phyloP scores from a whole-genome alignment of 2,113 vertebrate genomes.

The Phaetusa simplex region DNA sequence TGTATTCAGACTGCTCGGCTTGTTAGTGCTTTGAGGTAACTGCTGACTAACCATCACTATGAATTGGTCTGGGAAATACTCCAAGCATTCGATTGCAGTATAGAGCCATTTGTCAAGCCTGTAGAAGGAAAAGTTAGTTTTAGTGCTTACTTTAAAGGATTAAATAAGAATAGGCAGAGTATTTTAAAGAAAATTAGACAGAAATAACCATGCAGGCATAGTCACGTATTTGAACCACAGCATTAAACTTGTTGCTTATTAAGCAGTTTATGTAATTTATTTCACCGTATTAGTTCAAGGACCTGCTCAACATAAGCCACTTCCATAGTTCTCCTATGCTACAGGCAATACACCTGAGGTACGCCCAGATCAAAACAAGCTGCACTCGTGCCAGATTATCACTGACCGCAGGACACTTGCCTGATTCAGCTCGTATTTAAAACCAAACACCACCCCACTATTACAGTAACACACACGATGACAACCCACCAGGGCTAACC shows the following conservation, averaged over 20 bases:
- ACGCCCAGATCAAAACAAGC: not conserved
- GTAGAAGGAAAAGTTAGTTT: constrained; percentile 6
- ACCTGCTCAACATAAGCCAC: not conserved
- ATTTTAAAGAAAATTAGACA: not conserved
- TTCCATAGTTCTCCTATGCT: not conserved
- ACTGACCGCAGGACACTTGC: not conserved
- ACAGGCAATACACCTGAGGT: not conserved
- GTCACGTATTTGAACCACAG: not conserved
- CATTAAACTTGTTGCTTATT: not conserved
- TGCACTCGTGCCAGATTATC: not conserved
- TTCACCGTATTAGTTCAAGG: not conserved
- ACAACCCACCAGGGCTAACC: not conserved
- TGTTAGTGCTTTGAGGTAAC: constrained; percentile 63
- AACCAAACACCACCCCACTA: not conserved
- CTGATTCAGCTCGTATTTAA: not conserved
- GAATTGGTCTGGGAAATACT: constrained; percentile 86
- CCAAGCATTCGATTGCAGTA: constrained; percentile 83
- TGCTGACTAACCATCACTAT: constrained; percentile 80
- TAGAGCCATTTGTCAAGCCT: constrained; percentile 83
- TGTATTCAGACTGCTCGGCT: constrained; percentile 12
- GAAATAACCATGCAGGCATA: not conserved
- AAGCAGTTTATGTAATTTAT: not conserved
- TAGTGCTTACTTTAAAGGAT: not conserved
- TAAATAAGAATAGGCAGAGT: not conserved
- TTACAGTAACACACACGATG: not conserved